Percentiles rank a stretch among this genome's conserved stretches.
These are phyloP conservation scores for Acleris sparsana DNA, from an alignment of 2,888 invertebrate genomes.

Conservation along the genomic window DNA sequence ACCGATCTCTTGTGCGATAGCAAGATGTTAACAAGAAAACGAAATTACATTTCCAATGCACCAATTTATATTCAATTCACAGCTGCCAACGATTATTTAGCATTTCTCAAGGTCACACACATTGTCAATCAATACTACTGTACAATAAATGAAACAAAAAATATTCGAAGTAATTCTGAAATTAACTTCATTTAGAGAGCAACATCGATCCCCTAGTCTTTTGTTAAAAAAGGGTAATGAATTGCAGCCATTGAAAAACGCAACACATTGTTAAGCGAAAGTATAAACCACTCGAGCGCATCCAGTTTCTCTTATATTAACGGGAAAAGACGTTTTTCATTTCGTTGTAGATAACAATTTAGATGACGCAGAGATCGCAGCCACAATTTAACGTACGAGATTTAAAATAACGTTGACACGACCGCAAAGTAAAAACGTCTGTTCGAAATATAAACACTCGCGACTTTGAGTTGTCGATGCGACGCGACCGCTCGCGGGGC, in stretches of 20 bases:
- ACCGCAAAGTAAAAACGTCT: constrained; percentile 26
- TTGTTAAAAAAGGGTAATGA: not conserved
- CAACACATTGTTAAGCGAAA: constrained; percentile 59
- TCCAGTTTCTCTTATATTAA: constrained; percentile 56
- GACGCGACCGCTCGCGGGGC: constrained; percentile 61
- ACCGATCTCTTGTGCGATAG: constrained; percentile 13
- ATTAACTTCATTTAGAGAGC: not conserved
- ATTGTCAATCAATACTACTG: not conserved
- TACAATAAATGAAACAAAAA: not conserved
- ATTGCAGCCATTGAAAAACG: constrained; percentile 38
- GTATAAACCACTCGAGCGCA: constrained; percentile 71
- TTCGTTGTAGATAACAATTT: constrained; percentile 16
- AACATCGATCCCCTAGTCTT: not conserved
- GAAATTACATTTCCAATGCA: constrained; percentile 17
- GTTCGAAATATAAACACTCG: constrained; percentile 49
- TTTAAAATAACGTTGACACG: constrained; percentile 5
- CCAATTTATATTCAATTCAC: constrained; percentile 24
- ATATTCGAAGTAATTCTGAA: not conserved
- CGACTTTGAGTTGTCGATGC: constrained; percentile 45
- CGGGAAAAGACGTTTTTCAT: constrained; percentile 36
- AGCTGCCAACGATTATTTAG: constrained; percentile 11
- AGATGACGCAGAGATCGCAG: constrained; percentile 11
- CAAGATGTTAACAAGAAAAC: constrained; percentile 15
- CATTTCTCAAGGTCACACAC: constrained; percentile 24
- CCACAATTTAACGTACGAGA: constrained; percentile 16